A percentile compares a stretch with the other conserved stretches of the same genome.
phyloP scores from a whole-genome alignment of 2,113 vertebrate genomes.

The Hippocampus barbouri region DNA sequence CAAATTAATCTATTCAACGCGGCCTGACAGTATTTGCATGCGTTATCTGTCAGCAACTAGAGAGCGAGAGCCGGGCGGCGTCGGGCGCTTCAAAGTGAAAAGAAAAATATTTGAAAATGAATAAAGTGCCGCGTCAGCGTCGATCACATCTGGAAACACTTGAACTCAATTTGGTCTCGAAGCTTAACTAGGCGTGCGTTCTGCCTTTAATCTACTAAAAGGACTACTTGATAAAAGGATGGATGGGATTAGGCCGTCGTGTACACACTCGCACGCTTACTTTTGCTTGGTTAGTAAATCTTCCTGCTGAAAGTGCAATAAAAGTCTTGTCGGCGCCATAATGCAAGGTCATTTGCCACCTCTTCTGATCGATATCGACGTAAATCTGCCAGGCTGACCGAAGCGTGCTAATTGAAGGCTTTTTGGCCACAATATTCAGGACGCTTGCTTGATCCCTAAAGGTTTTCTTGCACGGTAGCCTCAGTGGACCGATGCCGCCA shows the following conservation, averaged over 20 bases:
- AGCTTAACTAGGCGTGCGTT: conserved; percentile 3
- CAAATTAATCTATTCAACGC: conserved; percentile 34
- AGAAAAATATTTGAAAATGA: conserved; percentile 22
- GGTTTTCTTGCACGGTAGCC: too few species aligned
- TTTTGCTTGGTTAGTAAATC: conserved; percentile 7
- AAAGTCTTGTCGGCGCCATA: neutral
- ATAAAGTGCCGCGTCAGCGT: conserved; percentile 29
- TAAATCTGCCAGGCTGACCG: neutral
- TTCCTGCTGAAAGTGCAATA: conserved; percentile 5
- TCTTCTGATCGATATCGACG: neutral
- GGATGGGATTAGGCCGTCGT: neutral
- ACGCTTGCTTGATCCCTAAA: neutral
- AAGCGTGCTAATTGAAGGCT: neutral
- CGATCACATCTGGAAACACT: conserved; percentile 20
- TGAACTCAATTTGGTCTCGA: conserved; percentile 10
- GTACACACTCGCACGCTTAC: neutral
- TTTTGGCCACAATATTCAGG: neutral
- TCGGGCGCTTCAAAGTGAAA: conserved; percentile 1
- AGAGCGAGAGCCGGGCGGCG: neutral
- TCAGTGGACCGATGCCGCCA: too few species aligned
- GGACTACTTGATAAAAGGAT: neutral
- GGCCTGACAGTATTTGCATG: conserved; percentile 35
- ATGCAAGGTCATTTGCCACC: conserved; percentile 3
- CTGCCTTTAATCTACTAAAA: conserved; percentile 2
- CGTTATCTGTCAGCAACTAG: conserved; percentile 18